Evolutionary conservation across 1,140 invertebrate genomes (phyloP), one percentile per base, ranked within the genome.

Genomic region (Pogonognathellus flavescens): DNA sequence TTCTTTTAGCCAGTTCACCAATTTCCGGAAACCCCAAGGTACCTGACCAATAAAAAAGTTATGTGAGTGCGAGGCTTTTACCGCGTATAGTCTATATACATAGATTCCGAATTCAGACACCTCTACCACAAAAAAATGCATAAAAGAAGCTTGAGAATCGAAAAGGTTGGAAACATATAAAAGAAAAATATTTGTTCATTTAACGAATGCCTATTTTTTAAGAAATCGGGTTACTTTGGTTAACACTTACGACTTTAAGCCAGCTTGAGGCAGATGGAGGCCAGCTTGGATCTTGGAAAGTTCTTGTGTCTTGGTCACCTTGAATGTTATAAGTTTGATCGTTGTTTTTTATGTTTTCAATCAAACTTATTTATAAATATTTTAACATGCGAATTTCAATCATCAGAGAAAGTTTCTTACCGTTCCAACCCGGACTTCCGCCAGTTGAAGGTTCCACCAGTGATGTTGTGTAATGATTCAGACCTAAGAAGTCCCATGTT

Each of bases 401-500:
- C 10, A 9, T 5, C 11, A 55, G 3, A 55, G n/a, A n/a, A 5
- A 55, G 11, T 55, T 55, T 93, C 14, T 66, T 80, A 16, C 92
- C 90, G n/a, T 90, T 89, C 88, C 85, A 88, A 14, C 18, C 25
- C 20, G 88, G 76, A 62, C 87, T 84, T 25, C 25, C 10, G 5
- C 50, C 3, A 41, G 25, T 80, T 20, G 16, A 11, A 52, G 20
- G 49, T 5, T 59, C 81, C 60, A 66, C 88, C 0, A 87, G 50
- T 25, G 80, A 14, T 20, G 88, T 88, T 10, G 89, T 89, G 83
- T 91, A 92, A 84, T 90, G 91, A 89, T 91, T 91, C 22, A 92
- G 86, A 13, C 90, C 91, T 80, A 92, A 87, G 80, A 91, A 92
- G 87, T 92, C 91, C 22, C 89, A 85, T n/a, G 86, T 83, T 14